Conservation (phyloP, 2,888 invertebrate genomes). For the Homarus gammarus region DNA sequence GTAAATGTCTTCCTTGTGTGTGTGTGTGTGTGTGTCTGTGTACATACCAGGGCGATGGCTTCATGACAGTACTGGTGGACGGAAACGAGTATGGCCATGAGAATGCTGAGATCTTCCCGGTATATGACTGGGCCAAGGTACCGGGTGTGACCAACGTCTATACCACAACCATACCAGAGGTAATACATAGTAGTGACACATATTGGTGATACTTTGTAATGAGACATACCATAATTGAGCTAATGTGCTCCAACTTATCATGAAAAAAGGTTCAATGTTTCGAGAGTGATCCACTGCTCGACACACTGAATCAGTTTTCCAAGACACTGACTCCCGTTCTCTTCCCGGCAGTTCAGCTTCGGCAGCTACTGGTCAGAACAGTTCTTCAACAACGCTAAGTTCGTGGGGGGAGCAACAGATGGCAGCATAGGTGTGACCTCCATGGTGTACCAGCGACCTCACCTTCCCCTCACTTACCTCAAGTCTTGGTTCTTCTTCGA, state of each 20-base stretch:
- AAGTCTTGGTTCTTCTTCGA: slow-evolving; percentile 72
- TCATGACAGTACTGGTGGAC: slow-evolving; percentile 59
- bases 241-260: too few relatives aligned
- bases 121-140: slow-evolving; percentile 69
- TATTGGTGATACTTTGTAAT: too few relatives aligned
- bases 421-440: slow-evolving; percentile 51
- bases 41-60: slow-evolving; percentile 70
- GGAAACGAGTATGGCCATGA: slow-evolving; percentile 46
- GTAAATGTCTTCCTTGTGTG: too few relatives aligned
- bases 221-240: too few relatives aligned
- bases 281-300: too few relatives aligned
- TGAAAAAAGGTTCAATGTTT: too few relatives aligned
- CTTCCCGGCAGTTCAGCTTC: not conserved
- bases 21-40: too few relatives aligned
- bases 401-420: slow-evolving; percentile 61
- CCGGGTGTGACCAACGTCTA: slow-evolving; percentile 65
- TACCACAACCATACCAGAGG: slow-evolving; percentile 53
- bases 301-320: too few relatives aligned
- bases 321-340: not conserved
- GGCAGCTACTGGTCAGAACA: slow-evolving; percentile 19
- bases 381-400: slow-evolving; percentile 57
- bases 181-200: slow-evolving; percentile 10
- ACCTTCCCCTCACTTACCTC: slow-evolving; percentile 46
- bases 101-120: slow-evolving; percentile 58
- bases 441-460: slow-evolving; percentile 57